phyloP scores from a whole-genome alignment of 2,888 invertebrate genomes.

The Heliconius hortense region DNA sequence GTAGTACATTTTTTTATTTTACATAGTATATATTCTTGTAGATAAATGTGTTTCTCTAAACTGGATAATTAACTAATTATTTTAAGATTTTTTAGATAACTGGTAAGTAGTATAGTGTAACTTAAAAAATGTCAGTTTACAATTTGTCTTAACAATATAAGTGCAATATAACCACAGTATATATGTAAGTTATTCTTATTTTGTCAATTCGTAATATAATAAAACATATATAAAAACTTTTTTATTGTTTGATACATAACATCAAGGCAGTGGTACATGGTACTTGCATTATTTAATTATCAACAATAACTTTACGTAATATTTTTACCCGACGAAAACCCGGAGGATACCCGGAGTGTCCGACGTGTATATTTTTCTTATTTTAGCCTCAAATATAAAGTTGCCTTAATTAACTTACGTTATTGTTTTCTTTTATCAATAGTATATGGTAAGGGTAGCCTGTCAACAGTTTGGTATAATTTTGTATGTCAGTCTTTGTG shows the following conservation, averaged over 20 bases:
- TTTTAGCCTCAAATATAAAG: slow-evolving; percentile 20
- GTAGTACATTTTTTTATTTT: not conserved
- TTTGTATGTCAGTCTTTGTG: slow-evolving; percentile 25
- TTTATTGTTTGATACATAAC: slow-evolving; percentile 63
- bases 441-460: slow-evolving; percentile 20
- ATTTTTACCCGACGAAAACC: slow-evolving; percentile 1
- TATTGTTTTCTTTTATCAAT: slow-evolving; percentile 14
- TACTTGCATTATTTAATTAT: slow-evolving; percentile 45
- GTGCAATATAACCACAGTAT: slow-evolving; percentile 14
- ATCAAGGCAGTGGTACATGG: slow-evolving; percentile 70
- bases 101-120: not conserved
- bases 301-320: slow-evolving; percentile 29
- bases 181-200: slow-evolving; percentile 32
- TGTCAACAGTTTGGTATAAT: slow-evolving; percentile 21
- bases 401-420: slow-evolving; percentile 7
- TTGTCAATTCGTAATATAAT: slow-evolving; percentile 53
- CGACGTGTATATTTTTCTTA: slow-evolving; percentile 4
- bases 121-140: not conserved
- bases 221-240: slow-evolving; percentile 61
- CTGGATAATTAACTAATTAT: slow-evolving; percentile 5
- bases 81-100: not conserved
- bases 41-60: slow-evolving; percentile 1
- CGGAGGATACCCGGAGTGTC: not conserved
- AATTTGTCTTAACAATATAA: slow-evolving; percentile 1
- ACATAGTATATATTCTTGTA: slow-evolving; percentile 13